phyloP scores from a whole-genome alignment of 1,140 invertebrate species.

The Philopotamus ludificatus region DNA sequence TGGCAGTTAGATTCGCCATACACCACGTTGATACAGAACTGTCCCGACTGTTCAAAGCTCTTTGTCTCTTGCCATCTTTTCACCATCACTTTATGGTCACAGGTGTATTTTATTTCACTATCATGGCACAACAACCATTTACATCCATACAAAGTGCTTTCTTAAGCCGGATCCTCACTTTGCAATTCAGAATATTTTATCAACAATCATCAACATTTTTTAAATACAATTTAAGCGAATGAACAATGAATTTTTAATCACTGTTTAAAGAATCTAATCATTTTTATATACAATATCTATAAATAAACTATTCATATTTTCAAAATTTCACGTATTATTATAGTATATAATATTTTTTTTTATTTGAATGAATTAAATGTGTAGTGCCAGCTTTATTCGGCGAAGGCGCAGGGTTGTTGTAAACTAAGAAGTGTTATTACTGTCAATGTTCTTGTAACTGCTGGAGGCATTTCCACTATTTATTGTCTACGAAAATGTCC shows the following conservation, averaged over 20 bases:
- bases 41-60: neutral
- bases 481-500: conserved; percentile 8
- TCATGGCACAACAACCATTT: conserved; percentile 13
- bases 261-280: no score
- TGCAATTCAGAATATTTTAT: neutral
- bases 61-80: conserved; percentile 15
- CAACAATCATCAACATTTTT: neutral
- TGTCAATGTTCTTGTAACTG: conserved; percentile 18
- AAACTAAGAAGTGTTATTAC: conserved; percentile 13
- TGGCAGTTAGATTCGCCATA: neutral
- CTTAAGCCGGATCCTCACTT: neutral
- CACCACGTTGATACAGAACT: neutral
- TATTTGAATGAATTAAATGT: no score
- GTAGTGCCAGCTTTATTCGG: neutral
- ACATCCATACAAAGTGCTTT: neutral
- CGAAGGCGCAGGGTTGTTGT: neutral
- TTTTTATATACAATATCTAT: neutral
- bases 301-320: neutral
- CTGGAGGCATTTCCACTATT: conserved; percentile 1
- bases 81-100: conserved; percentile 21
- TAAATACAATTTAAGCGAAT: neutral
- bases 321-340: neutral
- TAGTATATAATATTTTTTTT: neutral
- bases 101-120: conserved; percentile 15
- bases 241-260: no score